A percentile compares a stretch with the other conserved stretches of the same genome.
Evolutionary conservation across 2,797 vertebrate species (phyloP).

Genomic region (Mormyrus hasselquistii): DNA sequence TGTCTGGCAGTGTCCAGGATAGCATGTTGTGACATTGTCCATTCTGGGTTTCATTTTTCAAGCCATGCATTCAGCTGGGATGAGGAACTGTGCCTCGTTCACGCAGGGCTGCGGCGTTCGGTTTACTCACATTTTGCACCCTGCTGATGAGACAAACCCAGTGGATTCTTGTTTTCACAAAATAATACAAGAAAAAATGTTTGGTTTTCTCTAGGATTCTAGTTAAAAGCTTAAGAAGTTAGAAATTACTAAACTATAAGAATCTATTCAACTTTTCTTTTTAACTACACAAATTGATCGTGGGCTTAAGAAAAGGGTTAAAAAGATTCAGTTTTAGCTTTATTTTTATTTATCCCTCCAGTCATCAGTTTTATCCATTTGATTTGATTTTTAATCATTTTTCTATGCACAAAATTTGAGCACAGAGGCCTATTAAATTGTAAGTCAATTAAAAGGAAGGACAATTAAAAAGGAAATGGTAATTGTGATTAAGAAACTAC

Average conservation of each 20-base stretch:
- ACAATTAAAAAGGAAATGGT: background rate
- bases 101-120: slow-evolving; percentile 23
- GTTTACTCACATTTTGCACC: slow-evolving; percentile 9
- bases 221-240: background rate
- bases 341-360: background rate
- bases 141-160: slow-evolving; percentile 38
- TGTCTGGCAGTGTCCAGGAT: slow-evolving; percentile 64
- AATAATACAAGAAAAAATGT: background rate
- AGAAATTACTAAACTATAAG: background rate
- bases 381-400: background rate
- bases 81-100: slow-evolving; percentile 42
- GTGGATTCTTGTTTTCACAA: slow-evolving; percentile 42
- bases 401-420: background rate
- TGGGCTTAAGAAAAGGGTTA: background rate
- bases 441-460: background rate
- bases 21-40: slow-evolving; percentile 56
- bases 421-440: background rate
- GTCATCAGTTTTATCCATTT: background rate
- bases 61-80: slow-evolving; percentile 57
- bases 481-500: background rate
- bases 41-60: slow-evolving; percentile 63
- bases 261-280: background rate
- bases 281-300: background rate
- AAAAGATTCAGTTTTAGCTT: background rate
- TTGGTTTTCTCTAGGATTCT: slow-evolving; percentile 34